These are phyloP conservation scores for Conger conger DNA, from an alignment of 2,113 vertebrate species.

Conservation along the genomic window DNA sequence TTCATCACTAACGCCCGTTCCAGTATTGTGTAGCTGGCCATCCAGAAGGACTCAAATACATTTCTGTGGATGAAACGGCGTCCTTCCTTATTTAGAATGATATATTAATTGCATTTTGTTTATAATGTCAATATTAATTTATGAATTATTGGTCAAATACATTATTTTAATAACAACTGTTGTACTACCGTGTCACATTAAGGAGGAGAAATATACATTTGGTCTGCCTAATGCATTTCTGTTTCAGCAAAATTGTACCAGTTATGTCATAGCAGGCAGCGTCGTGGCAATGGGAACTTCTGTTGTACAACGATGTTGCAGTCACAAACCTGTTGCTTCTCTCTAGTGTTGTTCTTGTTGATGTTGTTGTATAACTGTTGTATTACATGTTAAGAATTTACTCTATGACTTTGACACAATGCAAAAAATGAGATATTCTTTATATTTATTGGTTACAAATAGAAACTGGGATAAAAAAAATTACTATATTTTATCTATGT, in stretches of 20 bases:
- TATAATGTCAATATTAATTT: slow-evolving; percentile 67
- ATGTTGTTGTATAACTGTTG: slow-evolving; percentile 53
- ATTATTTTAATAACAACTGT: background rate
- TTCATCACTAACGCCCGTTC: slow-evolving; percentile 26
- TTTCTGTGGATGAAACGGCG: slow-evolving; percentile 31
- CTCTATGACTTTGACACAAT: slow-evolving; percentile 50
- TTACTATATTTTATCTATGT: slow-evolving; percentile 48
- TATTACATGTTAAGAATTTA: slow-evolving; percentile 55
- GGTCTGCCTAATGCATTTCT: background rate
- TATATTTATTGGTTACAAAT: slow-evolving; percentile 58
- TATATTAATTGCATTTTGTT: slow-evolving; percentile 59
- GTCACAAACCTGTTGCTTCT: slow-evolving; percentile 44
- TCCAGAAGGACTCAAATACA: slow-evolving; percentile 25
- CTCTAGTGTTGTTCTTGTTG: slow-evolving; percentile 47
- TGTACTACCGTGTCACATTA: slow-evolving; percentile 1
- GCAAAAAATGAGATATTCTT: slow-evolving; percentile 43
- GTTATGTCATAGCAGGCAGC: slow-evolving; percentile 30
- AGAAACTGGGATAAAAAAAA: slow-evolving; percentile 34
- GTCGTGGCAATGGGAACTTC: slow-evolving; percentile 48
- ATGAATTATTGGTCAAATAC: slow-evolving; percentile 47
- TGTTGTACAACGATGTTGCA: slow-evolving; percentile 44
- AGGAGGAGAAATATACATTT: background rate
- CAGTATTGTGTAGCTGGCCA: slow-evolving; percentile 37
- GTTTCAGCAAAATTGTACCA: background rate
- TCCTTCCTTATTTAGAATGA: slow-evolving; percentile 53